phyloP scores from a whole-genome alignment of 2,888 invertebrate genomes.

The Helleia helle region DNA sequence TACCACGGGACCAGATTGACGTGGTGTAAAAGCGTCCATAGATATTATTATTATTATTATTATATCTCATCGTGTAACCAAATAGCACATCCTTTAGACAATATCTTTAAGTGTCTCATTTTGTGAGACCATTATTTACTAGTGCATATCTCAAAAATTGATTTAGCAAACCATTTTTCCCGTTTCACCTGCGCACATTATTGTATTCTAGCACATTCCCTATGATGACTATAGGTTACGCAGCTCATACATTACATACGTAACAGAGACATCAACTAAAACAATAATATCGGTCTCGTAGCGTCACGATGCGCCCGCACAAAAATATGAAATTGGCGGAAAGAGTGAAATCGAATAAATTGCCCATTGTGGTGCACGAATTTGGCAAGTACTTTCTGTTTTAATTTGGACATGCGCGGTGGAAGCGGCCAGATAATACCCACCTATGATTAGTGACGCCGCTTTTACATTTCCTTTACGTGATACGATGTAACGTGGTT shows the following conservation, averaged over 20 bases:
- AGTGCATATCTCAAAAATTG: too few relatives aligned
- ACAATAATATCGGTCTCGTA: background rate
- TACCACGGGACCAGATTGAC: too few relatives aligned
- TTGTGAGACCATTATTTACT: too few relatives aligned
- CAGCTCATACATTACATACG: background rate
- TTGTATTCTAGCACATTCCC: too few relatives aligned
- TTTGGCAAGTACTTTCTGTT: constrained; percentile 65
- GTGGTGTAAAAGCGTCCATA: too few relatives aligned
- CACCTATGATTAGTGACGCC: constrained; percentile 27
- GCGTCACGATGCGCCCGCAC: constrained; percentile 7
- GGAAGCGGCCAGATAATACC: constrained; percentile 30
- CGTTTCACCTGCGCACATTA: too few relatives aligned
- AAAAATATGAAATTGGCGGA: constrained; percentile 62
- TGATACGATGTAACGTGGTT: constrained; percentile 9
- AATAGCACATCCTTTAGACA: too few relatives aligned
- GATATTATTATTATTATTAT: too few relatives aligned
- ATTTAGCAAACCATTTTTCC: too few relatives aligned
- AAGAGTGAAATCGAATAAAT: constrained; percentile 70
- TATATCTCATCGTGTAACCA: too few relatives aligned
- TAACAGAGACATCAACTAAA: background rate
- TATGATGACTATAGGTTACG: too few relatives aligned
- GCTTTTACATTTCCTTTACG: constrained; percentile 22
- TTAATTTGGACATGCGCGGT: constrained; percentile 45
- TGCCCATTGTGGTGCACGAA: constrained; percentile 68
- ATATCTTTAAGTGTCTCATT: too few relatives aligned